Evolutionary conservation across 2,797 vertebrate species (phyloP), one percentile per base, ranked within the genome.

Genomic region (Hephaestus fuliginosus): DNA sequence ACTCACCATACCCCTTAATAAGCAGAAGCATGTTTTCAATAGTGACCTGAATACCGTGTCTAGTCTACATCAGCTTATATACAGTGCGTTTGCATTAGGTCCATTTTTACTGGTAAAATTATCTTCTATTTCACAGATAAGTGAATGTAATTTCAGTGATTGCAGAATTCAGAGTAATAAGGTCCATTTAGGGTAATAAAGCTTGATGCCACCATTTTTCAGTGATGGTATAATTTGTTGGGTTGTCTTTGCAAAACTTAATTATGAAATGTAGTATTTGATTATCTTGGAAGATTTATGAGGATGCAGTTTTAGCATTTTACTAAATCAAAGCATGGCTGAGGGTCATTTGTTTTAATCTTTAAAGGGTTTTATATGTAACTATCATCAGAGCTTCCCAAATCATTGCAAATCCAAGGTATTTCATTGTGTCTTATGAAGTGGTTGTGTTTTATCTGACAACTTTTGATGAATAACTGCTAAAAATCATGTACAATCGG

Each of bases 141-240:
- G 30, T 82, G 20, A 86, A 84, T 89, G 89, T 78, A 57, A 86
- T 90, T 89, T 77, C 62, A 60, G 25, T 56, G 44, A 75, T 83
- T 55, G 58, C 69, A 55, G 41, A 80, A 75, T 84, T 81, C 58
- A 30, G 30, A 78, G 51, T 63, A 78, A 82, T 85, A 70, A 87
- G 76, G 60, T 56, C 30, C 78, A 76, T 80, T 84, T 67, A 58
- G 64, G n/a, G 41, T 68, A 80, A 63, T 88, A 85, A 76, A 62
- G 56, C 62, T 46, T 70, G 51, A 81, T 81, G 66, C 62, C 41
- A 53, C 70, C 44, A 78, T 88, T 82, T 86, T 80, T 86, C 69
- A 64, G 28, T n/a, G 25, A 63, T 33, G 60, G 65, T 71, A 52
- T 74, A 61, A 89, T 90, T 86, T 86, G 76, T 81, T 52, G 7